These are phyloP conservation scores for Saccostrea cuccullata DNA, from an alignment of 1,140 invertebrate species.

Conservation along the genomic window DNA sequence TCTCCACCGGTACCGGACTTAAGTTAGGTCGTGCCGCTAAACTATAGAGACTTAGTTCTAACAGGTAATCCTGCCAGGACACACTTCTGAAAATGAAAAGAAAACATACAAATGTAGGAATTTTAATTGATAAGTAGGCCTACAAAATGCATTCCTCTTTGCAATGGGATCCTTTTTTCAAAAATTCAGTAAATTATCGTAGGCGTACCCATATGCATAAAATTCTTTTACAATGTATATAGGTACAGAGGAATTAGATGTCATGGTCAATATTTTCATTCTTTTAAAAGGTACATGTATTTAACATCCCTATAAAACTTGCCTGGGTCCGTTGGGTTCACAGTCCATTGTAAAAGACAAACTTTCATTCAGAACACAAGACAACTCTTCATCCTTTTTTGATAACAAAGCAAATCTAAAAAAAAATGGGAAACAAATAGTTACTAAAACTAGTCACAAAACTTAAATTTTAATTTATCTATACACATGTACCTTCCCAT, in stretches of 20 bases:
- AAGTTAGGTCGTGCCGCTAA: conserved; percentile 58
- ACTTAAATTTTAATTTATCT: not conserved
- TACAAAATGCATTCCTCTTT: too few relatives aligned
- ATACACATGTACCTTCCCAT: not conserved
- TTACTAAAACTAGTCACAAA: not conserved
- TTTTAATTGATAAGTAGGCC: too few relatives aligned
- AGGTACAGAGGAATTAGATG: too few relatives aligned
- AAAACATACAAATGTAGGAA: not conserved
- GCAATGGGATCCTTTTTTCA: too few relatives aligned
- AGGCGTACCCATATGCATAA: too few relatives aligned
- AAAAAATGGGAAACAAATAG: not conserved
- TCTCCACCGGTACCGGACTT: conserved; percentile 55
- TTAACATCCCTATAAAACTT: not conserved
- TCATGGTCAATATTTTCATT: not conserved
- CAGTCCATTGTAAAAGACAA: conserved; percentile 58
- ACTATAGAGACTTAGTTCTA: conserved; percentile 58
- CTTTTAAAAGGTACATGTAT: not conserved
- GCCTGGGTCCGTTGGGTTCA: conserved; percentile 45
- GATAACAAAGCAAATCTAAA: conserved; percentile 43
- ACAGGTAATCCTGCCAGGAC: conserved; percentile 58
- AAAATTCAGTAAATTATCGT: too few relatives aligned
- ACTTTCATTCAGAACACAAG: conserved; percentile 45
- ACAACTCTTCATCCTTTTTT: conserved; percentile 46
- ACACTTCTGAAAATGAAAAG: conserved; percentile 48
- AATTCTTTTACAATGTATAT: too few relatives aligned